These are phyloP conservation scores for Cathartes aura DNA, from an alignment of 2,113 vertebrate genomes.

Conservation along the genomic window DNA sequence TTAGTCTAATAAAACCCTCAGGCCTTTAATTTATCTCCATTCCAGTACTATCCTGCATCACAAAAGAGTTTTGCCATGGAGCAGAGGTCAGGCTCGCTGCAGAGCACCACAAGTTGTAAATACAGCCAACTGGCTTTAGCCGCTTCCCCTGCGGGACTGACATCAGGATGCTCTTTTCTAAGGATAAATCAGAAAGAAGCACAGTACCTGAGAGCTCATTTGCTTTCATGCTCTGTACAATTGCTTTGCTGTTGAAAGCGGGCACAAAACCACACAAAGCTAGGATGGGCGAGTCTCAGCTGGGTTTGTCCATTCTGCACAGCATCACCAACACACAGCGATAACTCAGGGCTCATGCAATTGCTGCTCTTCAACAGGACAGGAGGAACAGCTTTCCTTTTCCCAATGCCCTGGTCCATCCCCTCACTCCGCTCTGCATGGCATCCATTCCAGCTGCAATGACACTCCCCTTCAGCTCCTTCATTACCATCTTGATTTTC, in stretches of 20 bases:
- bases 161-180: neutral
- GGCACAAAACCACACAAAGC: neutral
- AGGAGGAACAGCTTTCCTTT: neutral
- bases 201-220: neutral
- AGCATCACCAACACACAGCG: neutral
- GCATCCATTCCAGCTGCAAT: neutral
- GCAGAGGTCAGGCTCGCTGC: neutral
- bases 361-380: neutral
- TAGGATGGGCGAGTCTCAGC: neutral
- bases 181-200: neutral
- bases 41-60: neutral
- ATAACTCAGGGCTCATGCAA: neutral
- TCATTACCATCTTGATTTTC: neutral
- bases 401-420: neutral
- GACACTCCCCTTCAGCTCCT: neutral
- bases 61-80: neutral
- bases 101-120: neutral
- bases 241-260: neutral
- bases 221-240: neutral
- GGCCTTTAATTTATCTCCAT: constrained; percentile 3
- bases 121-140: neutral
- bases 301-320: neutral
- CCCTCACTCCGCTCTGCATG: accelerated
- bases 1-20: neutral
- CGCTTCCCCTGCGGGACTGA: neutral